A percentile compares a stretch with the other conserved stretches of the same genome.
Evolutionary conservation across 2,113 vertebrate species (phyloP).

Genomic region (Seriola dumerili): DNA sequence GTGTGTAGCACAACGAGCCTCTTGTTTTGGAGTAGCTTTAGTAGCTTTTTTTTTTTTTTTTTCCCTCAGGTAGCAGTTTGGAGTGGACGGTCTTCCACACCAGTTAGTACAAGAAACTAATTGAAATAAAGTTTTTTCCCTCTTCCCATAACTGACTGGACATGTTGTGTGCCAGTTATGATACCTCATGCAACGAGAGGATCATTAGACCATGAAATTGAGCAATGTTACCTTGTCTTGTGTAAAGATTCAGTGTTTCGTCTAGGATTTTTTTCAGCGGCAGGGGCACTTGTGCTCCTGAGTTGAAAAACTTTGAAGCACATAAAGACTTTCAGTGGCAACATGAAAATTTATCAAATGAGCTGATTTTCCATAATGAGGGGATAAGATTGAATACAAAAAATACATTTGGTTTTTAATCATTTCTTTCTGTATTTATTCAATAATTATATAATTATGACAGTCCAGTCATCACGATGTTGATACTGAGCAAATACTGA

Average conservation of each 20-base stretch:
- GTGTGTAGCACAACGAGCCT: neutral
- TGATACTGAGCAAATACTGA: no score
- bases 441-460: no score
- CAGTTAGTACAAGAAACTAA: constrained; percentile 51
- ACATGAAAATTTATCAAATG: no score
- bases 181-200: constrained; percentile 62
- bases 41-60: neutral
- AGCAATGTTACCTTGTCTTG: constrained; percentile 66
- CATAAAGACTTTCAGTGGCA: no score
- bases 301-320: no score
- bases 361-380: no score
- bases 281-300: no score
- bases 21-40: constrained; percentile 1
- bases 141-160: constrained; percentile 59
- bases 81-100: constrained; percentile 45
- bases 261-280: no score
- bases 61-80: constrained; percentile 26
- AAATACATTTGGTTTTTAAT: no score
- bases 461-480: no score
- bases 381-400: no score
- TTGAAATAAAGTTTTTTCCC: constrained; percentile 50
- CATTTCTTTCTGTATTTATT: no score
- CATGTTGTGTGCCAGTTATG: constrained; percentile 61
- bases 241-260: constrained; percentile 2
- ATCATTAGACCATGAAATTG: constrained; percentile 79